Percentiles rank a stretch among this genome's conserved stretches.
phyloP scores from a whole-genome alignment of 2,888 invertebrate species.

The Drosophila buzzatii region DNA sequence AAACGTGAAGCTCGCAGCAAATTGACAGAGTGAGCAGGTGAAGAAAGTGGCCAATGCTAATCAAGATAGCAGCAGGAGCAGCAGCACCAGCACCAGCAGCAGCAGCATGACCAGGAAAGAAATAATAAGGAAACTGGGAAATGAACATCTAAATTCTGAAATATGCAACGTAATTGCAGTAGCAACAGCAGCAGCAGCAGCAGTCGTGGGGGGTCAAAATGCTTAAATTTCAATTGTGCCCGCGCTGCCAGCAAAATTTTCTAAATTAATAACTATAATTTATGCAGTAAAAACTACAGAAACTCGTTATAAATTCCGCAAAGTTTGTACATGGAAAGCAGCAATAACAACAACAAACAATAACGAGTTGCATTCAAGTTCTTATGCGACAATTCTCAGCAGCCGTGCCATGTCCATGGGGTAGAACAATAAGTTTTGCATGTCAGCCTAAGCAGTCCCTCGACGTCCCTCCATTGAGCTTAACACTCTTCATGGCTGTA shows the following conservation, averaged over 20 bases:
- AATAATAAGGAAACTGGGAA: conserved; percentile 20
- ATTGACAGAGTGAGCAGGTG: conserved; percentile 5
- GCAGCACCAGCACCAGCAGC: background rate
- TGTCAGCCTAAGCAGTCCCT: conserved; percentile 15
- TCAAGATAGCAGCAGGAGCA: conserved; percentile 8
- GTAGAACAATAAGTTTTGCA: conserved; percentile 15
- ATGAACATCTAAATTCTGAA: conserved; percentile 20
- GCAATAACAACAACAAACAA: conserved; percentile 15
- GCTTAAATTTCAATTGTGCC: conserved; percentile 47
- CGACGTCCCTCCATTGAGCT: background rate
- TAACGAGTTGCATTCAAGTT: conserved; percentile 31
- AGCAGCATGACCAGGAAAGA: conserved; percentile 16
- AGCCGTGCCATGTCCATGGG: conserved; percentile 19
- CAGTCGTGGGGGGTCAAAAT: conserved; percentile 4
- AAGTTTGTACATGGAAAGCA: conserved; percentile 42
- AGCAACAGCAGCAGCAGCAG: background rate
- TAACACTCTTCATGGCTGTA: background rate
- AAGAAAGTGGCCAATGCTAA: conserved; percentile 19
- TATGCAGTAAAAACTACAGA: conserved; percentile 55
- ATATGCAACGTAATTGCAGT: conserved; percentile 19
- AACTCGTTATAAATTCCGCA: conserved; percentile 51
- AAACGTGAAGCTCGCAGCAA: conserved; percentile 15
- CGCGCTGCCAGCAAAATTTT: conserved; percentile 35
- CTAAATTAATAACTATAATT: conserved; percentile 69
- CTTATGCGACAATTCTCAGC: conserved; percentile 27